Percentiles rank a stretch among this genome's conserved stretches.
Evolutionary conservation across 2,888 invertebrate genomes (phyloP).

Genomic region (Lydus trimaculatus): DNA sequence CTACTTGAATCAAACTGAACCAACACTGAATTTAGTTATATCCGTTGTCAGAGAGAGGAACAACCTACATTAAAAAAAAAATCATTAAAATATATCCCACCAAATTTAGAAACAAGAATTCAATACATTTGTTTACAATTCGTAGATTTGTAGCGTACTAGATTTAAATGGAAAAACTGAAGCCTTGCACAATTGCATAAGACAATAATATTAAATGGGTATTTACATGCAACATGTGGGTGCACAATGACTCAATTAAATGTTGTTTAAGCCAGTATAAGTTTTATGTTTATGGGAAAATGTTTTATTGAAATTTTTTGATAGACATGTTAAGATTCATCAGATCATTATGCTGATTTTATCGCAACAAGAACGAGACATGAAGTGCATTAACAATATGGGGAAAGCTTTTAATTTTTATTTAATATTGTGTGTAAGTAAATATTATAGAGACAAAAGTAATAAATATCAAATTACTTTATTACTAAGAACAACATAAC

Average conservation of each 20-base stretch:
- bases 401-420: too few relatives aligned
- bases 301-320: not conserved
- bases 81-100: not conserved
- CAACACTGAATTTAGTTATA: not conserved
- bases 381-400: too few relatives aligned
- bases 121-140: not conserved
- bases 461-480: too few relatives aligned
- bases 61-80: not conserved
- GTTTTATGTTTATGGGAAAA: not conserved
- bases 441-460: too few relatives aligned
- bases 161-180: not conserved
- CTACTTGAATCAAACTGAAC: not conserved
- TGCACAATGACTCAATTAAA: not conserved
- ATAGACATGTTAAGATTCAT: not conserved
- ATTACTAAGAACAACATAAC: not conserved
- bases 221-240: conserved; percentile 5
- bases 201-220: not conserved
- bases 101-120: not conserved
- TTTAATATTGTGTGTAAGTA: too few relatives aligned
- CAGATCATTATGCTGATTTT: too few relatives aligned
- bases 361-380: too few relatives aligned
- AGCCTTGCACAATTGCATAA: not conserved
- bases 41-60: not conserved
- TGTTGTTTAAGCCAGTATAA: not conserved
- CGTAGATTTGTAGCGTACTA: not conserved